A percentile compares a stretch with the other conserved stretches of the same genome.
Conservation (phyloP, 2,888 invertebrate genomes). For the Parasteatoda lunata region DNA sequence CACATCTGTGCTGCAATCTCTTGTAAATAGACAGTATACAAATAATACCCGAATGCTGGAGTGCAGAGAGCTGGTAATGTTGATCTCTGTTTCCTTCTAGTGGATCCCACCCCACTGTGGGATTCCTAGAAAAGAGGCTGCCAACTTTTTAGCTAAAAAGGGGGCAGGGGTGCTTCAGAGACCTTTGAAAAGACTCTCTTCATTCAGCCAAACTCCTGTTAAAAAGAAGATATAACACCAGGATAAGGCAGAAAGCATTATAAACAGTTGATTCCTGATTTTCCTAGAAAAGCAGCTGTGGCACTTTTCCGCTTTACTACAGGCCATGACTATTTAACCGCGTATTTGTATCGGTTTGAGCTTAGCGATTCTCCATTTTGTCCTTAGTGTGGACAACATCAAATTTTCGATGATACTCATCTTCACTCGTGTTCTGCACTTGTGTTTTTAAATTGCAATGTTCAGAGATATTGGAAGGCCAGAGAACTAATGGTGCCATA, state of each 20-base stretch:
- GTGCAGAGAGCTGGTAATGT: neutral
- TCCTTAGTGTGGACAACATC: neutral
- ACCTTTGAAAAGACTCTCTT: neutral
- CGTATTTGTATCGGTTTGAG: neutral
- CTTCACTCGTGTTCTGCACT: conserved; percentile 4
- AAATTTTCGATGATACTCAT: conserved; percentile 9
- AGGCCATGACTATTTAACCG: neutral
- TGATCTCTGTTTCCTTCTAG: neutral
- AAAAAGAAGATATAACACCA: neutral
- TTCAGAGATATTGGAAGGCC: neutral
- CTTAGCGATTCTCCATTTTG: neutral
- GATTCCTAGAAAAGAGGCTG: neutral
- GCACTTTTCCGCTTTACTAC: neutral
- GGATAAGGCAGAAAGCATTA: neutral
- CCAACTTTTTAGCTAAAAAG: neutral
- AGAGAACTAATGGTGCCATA: conserved; percentile 4
- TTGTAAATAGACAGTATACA: conserved; percentile 7
- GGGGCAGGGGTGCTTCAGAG: neutral
- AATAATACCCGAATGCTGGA: neutral
- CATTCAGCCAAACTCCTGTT: neutral
- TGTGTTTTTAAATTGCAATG: conserved; percentile 6
- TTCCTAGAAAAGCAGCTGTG: no score
- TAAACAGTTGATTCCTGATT: neutral
- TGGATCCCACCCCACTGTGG: conserved; percentile 12
- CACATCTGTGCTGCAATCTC: neutral